A percentile compares a stretch with the other conserved stretches of the same genome.
Conservation (phyloP, 2,888 invertebrate species). For the Thymelicus lineola region DNA sequence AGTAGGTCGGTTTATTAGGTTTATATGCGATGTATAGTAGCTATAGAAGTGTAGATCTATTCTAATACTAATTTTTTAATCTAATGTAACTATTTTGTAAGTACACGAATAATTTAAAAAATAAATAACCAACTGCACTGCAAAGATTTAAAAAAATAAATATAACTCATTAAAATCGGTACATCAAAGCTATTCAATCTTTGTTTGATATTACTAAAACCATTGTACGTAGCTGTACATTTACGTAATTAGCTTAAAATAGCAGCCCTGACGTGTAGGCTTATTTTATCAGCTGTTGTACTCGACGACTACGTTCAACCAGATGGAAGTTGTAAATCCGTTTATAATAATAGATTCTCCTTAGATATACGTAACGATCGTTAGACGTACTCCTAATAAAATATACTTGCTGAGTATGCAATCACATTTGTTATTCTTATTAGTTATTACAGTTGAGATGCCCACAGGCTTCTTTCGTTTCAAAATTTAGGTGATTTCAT, state of each 20-base stretch:
- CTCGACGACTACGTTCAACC: not conserved
- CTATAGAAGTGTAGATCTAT: no score
- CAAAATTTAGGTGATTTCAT: not conserved
- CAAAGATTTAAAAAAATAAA: not conserved
- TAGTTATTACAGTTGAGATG: not conserved
- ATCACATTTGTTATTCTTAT: not conserved
- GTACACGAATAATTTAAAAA: no score
- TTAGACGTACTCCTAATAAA: not conserved
- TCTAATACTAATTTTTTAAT: no score
- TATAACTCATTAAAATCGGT: conserved; percentile 3
- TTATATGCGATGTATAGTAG: no score
- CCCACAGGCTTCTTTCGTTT: not conserved
- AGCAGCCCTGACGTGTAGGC: conserved; percentile 1
- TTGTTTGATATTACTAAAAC: conserved; percentile 15
- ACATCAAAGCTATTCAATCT: conserved; percentile 22
- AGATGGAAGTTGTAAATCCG: conserved; percentile 8
- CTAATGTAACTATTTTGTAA: no score
- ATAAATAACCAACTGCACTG: not conserved
- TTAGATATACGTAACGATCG: not conserved
- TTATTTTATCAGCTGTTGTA: conserved; percentile 29
- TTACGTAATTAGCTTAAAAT: conserved; percentile 26
- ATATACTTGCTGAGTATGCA: not conserved
- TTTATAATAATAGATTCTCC: conserved; percentile 8
- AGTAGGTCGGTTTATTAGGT: no score
- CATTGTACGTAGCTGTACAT: conserved; percentile 7